Percentiles rank a stretch among this genome's conserved stretches.
These are phyloP conservation scores for Columba guinea DNA, from an alignment of 2,797 vertebrate species.

Conservation along the genomic window DNA sequence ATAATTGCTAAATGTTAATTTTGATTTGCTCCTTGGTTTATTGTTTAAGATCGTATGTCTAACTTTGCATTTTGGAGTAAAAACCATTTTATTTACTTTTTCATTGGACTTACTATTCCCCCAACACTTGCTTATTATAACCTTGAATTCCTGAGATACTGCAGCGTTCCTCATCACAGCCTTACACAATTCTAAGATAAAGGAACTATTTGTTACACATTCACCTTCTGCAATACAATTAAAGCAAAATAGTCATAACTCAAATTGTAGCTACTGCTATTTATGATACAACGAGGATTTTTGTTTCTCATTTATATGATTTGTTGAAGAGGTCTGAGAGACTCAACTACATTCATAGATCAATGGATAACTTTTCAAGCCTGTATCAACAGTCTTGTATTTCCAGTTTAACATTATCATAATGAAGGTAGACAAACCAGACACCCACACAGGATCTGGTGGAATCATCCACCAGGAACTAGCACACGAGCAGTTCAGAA, in stretches of 20 bases:
- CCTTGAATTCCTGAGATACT: conserved; percentile 9
- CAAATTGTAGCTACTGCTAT: background rate
- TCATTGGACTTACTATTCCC: background rate
- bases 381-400: background rate
- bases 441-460: background rate
- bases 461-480: background rate
- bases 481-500: background rate
- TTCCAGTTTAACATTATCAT: conserved; percentile 49
- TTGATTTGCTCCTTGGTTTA: background rate
- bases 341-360: background rate
- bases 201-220: background rate
- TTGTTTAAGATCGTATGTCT: background rate
- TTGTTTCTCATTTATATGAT: background rate
- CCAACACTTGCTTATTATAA: background rate
- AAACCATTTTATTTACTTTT: background rate
- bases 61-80: background rate
- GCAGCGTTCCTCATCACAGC: background rate
- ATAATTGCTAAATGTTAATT: background rate
- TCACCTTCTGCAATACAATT: background rate
- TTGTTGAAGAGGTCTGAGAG: background rate
- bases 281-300: background rate
- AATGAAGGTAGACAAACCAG: background rate
- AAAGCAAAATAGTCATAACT: background rate
- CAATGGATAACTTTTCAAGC: background rate
- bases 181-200: background rate